phyloP scores from a whole-genome alignment of 1,140 invertebrate species.

The Mesaphorura yosii region DNA sequence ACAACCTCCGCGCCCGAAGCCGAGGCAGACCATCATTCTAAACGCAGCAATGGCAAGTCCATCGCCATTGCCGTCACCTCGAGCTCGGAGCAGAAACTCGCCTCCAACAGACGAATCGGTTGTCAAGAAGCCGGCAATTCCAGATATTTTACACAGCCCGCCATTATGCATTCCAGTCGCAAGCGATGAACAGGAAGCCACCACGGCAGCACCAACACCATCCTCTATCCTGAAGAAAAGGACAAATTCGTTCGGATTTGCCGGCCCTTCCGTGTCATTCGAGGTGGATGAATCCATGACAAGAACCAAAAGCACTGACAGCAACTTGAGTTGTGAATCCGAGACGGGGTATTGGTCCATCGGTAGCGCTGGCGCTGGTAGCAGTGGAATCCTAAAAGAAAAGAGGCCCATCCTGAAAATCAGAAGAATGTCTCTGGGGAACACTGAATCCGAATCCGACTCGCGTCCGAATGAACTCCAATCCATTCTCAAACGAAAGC shows the following conservation, averaged over 20 bases:
- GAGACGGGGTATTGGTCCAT: conserved; percentile 28
- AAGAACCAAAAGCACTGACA: conserved; percentile 21
- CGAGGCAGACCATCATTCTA: too few relatives aligned
- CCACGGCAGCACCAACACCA: too few relatives aligned
- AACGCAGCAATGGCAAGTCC: too few relatives aligned
- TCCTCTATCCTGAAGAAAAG: conserved; percentile 27
- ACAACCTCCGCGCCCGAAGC: too few relatives aligned
- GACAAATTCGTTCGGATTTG: conserved; percentile 10
- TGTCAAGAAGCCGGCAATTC: too few relatives aligned
- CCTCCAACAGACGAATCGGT: too few relatives aligned
- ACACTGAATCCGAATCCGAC: conserved; percentile 5
- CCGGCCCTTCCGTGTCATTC: conserved; percentile 19
- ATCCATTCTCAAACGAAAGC: conserved; percentile 25
- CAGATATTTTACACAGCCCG: too few relatives aligned
- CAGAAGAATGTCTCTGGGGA: conserved; percentile 33
- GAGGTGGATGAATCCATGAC: conserved; percentile 13
- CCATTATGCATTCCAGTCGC: too few relatives aligned
- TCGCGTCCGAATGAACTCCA: conserved; percentile 16
- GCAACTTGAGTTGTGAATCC: conserved; percentile 22
- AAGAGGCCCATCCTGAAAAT: conserved; percentile 25
- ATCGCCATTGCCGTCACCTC: too few relatives aligned
- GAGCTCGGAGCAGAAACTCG: too few relatives aligned
- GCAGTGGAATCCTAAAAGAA: conserved; percentile 21
- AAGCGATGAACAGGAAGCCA: too few relatives aligned
- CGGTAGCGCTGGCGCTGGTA: not conserved